A percentile compares a stretch with the other conserved stretches of the same genome.
These are phyloP conservation scores for Heliconius eleuchia DNA, from an alignment of 1,140 invertebrate genomes.

Conservation along the genomic window DNA sequence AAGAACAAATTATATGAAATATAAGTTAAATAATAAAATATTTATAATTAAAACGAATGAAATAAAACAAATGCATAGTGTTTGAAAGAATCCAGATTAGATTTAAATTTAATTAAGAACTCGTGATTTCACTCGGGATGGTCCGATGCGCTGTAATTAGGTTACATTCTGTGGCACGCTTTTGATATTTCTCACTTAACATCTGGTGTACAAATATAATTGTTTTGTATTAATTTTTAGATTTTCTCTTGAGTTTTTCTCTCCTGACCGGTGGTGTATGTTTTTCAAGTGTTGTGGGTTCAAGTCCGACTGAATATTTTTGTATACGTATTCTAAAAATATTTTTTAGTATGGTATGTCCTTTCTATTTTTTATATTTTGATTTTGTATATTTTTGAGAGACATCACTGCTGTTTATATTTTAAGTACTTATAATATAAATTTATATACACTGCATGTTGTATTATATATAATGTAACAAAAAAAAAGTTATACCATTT, in stretches of 20 bases:
- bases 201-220: slow-evolving; percentile 9
- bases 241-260: background rate
- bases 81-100: slow-evolving; percentile 18
- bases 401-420: no score
- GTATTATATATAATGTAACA: no score
- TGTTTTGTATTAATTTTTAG: background rate
- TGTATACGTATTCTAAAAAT: no score
- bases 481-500: no score
- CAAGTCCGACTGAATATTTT: no score
- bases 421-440: no score
- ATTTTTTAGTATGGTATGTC: no score
- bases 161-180: slow-evolving; percentile 16
- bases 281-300: no score
- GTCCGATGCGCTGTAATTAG: slow-evolving; percentile 26
- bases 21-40: background rate
- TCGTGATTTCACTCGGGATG: slow-evolving; percentile 19
- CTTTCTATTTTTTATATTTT: no score
- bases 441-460: no score
- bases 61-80: slow-evolving; percentile 4
- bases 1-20: background rate
- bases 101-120: slow-evolving; percentile 29
- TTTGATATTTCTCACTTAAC: slow-evolving; percentile 12
- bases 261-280: background rate
- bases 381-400: no score
- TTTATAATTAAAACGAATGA: background rate